A percentile compares a stretch with the other conserved stretches of the same genome.
phyloP scores from a whole-genome alignment of 2,113 vertebrate genomes.

The Cephalophus harveyi region DNA sequence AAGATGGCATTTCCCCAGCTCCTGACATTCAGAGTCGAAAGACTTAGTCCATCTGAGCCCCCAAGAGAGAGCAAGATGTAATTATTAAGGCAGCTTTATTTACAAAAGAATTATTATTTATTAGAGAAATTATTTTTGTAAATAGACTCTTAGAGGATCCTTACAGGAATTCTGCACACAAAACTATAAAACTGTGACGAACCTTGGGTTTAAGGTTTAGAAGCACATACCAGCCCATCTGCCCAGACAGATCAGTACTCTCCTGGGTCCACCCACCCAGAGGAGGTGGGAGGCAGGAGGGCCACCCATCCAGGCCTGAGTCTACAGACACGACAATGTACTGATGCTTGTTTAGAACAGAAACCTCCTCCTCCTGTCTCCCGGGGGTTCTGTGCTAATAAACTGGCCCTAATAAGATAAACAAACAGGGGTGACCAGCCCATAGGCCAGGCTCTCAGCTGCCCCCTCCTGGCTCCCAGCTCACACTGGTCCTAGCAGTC shows the following conservation, averaged over 20 bases:
- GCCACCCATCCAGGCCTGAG: neutral
- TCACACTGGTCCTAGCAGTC: neutral
- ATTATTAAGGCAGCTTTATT: neutral
- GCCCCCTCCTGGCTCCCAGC: neutral
- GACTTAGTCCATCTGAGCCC: neutral
- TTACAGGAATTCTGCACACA: neutral
- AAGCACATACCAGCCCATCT: neutral
- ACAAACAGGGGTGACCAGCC: neutral
- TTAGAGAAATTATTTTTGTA: neutral
- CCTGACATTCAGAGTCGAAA: neutral
- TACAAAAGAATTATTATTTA: neutral
- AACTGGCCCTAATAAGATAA: slow-evolving; percentile 24
- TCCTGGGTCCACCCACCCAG: neutral
- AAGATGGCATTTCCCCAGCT: neutral
- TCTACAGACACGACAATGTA: neutral
- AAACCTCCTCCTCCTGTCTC: neutral
- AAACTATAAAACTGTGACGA: neutral
- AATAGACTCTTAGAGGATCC: neutral
- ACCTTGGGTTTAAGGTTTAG: neutral
- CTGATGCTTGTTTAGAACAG: neutral
- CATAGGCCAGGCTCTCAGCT: neutral
- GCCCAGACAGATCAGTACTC: neutral
- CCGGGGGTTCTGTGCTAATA: neutral
- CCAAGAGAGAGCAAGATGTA: neutral
- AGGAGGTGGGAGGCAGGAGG: neutral